Percentiles rank a stretch among this genome's conserved stretches.
phyloP scores from a whole-genome alignment of 2,113 vertebrate species.

The Pseudopipra pipra region DNA sequence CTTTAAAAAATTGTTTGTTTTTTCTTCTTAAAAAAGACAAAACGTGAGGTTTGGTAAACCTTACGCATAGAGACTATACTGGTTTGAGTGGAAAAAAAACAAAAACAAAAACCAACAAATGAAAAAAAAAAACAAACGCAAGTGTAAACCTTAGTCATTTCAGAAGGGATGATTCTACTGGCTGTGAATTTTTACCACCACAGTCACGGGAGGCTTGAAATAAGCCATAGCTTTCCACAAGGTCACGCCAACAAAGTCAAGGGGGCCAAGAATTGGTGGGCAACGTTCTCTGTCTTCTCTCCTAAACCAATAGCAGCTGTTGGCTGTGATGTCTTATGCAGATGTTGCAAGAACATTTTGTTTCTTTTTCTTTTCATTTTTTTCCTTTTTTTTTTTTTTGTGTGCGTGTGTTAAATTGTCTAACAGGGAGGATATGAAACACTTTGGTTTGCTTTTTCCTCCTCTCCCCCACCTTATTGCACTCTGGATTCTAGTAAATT shows the following conservation, averaged over 20 bases:
- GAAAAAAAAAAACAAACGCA: not conserved
- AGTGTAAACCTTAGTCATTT: constrained; percentile 71
- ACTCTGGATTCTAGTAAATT: constrained; percentile 60
- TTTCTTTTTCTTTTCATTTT: constrained; percentile 32
- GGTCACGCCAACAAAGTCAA: constrained; percentile 67
- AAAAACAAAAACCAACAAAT: not conserved
- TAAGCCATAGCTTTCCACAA: constrained; percentile 63
- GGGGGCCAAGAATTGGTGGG: constrained; percentile 51
- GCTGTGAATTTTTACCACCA: constrained; percentile 69
- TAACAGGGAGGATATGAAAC: constrained; percentile 69
- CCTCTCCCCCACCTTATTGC: constrained; percentile 65
- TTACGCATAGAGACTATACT: constrained; percentile 63
- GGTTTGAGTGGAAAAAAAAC: constrained; percentile 17
- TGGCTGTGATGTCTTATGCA: constrained; percentile 71
- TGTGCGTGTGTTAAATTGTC: constrained; percentile 50
- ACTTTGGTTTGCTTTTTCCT: constrained; percentile 62
- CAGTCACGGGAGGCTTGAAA: constrained; percentile 62
- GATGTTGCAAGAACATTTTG: constrained; percentile 63
- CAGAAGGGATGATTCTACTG: constrained; percentile 67
- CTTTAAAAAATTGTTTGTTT: constrained; percentile 68
- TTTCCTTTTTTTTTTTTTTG: not conserved
- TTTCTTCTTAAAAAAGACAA: constrained; percentile 72
- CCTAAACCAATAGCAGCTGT: constrained; percentile 73
- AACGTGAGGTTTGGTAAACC: constrained; percentile 74
- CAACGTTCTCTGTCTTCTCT: constrained; percentile 63